Evolutionary conservation across 2,888 invertebrate genomes (phyloP).

Genomic region (Drosophila algonquin): DNA sequence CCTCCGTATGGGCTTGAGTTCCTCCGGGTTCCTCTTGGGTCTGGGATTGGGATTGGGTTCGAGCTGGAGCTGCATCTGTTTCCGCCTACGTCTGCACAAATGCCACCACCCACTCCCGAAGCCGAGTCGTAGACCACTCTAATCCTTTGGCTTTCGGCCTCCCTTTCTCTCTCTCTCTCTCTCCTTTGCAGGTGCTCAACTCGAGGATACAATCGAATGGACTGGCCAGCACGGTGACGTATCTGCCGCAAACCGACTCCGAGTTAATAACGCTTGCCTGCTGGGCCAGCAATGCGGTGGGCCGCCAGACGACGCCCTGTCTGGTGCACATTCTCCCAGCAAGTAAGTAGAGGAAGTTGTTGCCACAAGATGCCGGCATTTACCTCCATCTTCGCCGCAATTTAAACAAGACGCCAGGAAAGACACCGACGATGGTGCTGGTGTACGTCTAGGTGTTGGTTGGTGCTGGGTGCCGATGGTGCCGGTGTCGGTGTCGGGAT

Average conservation of each 20-base stretch:
- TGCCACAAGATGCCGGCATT: conserved; percentile 54
- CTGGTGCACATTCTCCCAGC: conserved; percentile 92
- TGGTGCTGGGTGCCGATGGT: conserved; percentile 6
- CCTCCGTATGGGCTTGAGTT: conserved; percentile 1
- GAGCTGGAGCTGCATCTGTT: conserved; percentile 28
- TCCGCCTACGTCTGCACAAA: conserved; percentile 56
- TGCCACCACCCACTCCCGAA: neutral
- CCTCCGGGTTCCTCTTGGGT: neutral
- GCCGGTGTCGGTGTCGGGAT: conserved; percentile 13
- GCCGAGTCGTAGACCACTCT: conserved; percentile 29
- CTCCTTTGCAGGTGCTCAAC: conserved; percentile 84
- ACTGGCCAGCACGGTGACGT: conserved; percentile 86
- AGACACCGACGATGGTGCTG: neutral
- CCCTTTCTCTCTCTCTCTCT: neutral
- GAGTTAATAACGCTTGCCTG: conserved; percentile 94
- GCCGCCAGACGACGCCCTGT: conserved; percentile 92
- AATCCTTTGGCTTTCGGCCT: conserved; percentile 30
- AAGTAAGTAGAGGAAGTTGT: conserved; percentile 86
- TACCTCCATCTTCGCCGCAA: conserved; percentile 60
- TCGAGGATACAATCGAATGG: conserved; percentile 85
- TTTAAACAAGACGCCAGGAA: conserved; percentile 53
- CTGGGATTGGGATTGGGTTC: conserved; percentile 13
- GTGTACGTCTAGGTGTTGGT: conserved; percentile 18
- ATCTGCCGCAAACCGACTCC: conserved; percentile 85
- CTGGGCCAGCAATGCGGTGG: conserved; percentile 94